Base-by-base conservation (phyloP, 2,113 vertebrate genomes). In the Cariama cristata region DNA sequence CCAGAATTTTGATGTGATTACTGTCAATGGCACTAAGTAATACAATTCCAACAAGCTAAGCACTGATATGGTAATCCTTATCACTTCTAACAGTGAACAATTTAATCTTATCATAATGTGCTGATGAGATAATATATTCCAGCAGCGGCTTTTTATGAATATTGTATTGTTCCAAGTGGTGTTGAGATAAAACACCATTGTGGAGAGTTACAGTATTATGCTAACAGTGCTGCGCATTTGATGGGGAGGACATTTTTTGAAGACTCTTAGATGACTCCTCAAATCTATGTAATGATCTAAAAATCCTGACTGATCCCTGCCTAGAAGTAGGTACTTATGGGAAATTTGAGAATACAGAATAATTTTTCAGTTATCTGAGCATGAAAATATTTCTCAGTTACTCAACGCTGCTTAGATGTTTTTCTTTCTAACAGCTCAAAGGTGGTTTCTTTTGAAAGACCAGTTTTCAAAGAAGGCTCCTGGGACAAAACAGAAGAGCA, bases 41-140 rank as follows among this genome's bases (percentile, higher is more conserved):
- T 88, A 88, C 9, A 44, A 83, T 47, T 92, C 86, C 67, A 96
- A 82, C 62, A 69, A 93, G 67, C 49, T 69, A 17, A 91, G 88
- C 45, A 47, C 75, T 49, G 87, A 90, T 96, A 90, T 2, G 21
- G 67, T 77, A 94, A 94, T 82, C 68, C 72, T 95, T 93, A 97
- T 93, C 71, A 28, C 62, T 88, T 80, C 67, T 89, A 86, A 82
- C 5, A 42, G 62, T 44, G 93, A 89, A 93, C 74, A 86, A 62
- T 79, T 96, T 94, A 93, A 85, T 91, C 84, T 93, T 91, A 96
- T 93, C 84, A 69, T 44, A 40, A 8, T 68, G 64, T 90, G 14
- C 77, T 95, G 87, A 76, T 96, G 90, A 96, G 88, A 96, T 94
- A 94, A 96, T 60, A 19, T 93, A 75, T 92, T 94, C 83, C 58